These are phyloP conservation scores for Eospalax fontanierii DNA, from an alignment of 2,797 vertebrate genomes.

Conservation along the genomic window DNA sequence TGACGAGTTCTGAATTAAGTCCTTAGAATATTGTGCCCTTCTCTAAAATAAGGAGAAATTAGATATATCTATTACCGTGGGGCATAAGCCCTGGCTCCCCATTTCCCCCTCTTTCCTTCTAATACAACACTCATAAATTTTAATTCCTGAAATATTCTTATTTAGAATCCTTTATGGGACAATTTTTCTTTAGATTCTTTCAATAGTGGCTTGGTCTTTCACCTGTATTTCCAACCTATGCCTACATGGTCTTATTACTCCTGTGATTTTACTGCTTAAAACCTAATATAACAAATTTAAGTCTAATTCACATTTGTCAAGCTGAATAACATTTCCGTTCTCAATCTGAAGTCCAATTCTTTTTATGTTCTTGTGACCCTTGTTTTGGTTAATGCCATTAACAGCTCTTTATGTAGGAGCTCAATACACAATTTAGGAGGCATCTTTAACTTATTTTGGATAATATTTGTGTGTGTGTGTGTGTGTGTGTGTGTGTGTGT, in stretches of 20 bases:
- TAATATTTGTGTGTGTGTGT: too few relatives aligned
- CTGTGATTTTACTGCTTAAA: not conserved
- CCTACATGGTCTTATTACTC: not conserved
- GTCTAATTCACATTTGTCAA: not conserved
- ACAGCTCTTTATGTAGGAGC: not conserved
- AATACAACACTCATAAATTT: not conserved
- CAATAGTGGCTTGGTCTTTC: not conserved
- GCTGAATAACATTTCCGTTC: not conserved
- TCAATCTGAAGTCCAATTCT: not conserved
- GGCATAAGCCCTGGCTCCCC: not conserved
- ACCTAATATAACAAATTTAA: not conserved
- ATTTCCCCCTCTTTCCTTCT: not conserved
- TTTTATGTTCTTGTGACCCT: not conserved
- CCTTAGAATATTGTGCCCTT: too few relatives aligned
- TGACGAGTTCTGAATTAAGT: too few relatives aligned
- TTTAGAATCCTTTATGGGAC: not conserved
- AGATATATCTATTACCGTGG: not conserved
- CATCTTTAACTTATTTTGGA: not conserved
- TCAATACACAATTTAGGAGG: not conserved
- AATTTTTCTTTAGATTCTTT: slow-evolving; percentile 6
- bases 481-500: too few relatives aligned
- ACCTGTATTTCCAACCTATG: not conserved
- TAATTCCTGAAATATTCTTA: not conserved
- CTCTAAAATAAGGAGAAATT: not conserved
- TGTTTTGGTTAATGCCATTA: not conserved